These are phyloP conservation scores for Monomorium pharaonis DNA, from an alignment of 1,140 invertebrate species.

Conservation along the genomic window DNA sequence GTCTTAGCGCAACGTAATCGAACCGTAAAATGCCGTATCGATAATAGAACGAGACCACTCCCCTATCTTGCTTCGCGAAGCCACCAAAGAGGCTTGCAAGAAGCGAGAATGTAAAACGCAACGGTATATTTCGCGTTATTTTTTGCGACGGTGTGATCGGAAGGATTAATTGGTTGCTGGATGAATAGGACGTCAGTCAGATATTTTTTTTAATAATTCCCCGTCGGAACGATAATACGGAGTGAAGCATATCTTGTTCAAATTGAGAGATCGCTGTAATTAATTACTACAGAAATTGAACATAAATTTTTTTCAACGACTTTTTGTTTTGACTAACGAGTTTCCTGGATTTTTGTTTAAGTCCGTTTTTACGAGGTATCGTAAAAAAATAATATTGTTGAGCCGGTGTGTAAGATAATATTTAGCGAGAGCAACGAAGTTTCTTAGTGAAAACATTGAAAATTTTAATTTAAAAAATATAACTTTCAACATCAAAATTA, in stretches of 20 bases:
- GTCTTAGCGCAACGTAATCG: conserved; percentile 43
- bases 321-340: background rate
- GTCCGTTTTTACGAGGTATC: background rate
- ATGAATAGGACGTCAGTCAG: conserved; percentile 32
- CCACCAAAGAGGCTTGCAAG: conserved; percentile 25
- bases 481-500: background rate
- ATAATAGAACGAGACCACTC: conserved; percentile 38
- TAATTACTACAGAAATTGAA: background rate
- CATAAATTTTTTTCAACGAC: background rate
- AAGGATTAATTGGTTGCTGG: conserved; percentile 42
- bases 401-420: background rate
- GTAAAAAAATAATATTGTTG: background rate
- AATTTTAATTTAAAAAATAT: background rate
- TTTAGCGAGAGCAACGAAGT: background rate
- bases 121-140: conserved; percentile 13
- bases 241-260: background rate
- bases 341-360: background rate
- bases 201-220: conserved; percentile 7
- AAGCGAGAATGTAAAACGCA: conserved; percentile 26
- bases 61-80: conserved; percentile 1
- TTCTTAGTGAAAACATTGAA: background rate
- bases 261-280: conserved; percentile 12
- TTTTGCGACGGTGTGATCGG: conserved; percentile 17
- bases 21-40: conserved; percentile 42
- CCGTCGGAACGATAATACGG: background rate